Evolutionary conservation across 1,140 invertebrate genomes (phyloP).

Genomic region (Atta colombica): DNA sequence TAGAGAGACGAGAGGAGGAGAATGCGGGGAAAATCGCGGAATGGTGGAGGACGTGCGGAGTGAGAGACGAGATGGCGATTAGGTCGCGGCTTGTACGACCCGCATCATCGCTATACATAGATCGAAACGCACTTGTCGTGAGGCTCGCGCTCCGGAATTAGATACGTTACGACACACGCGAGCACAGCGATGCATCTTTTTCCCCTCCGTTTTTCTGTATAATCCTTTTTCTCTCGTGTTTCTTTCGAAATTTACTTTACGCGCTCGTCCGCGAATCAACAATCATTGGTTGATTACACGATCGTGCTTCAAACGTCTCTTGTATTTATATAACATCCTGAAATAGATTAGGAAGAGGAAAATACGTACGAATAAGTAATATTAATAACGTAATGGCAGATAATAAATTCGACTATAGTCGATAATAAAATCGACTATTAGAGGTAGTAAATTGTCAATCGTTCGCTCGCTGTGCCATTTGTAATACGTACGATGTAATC

Average conservation of each 20-base stretch:
- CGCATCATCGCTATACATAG: slow-evolving; percentile 68
- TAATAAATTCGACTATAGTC: too few species aligned
- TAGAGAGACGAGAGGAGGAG: neutral
- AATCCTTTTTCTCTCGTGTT: neutral
- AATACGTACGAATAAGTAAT: neutral
- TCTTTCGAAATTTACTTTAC: neutral
- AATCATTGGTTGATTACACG: neutral
- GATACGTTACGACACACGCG: slow-evolving; percentile 37
- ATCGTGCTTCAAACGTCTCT: neutral
- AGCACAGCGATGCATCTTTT: slow-evolving; percentile 16
- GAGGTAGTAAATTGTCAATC: neutral
- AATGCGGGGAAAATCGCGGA: slow-evolving; percentile 25
- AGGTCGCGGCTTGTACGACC: slow-evolving; percentile 46
- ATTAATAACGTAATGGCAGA: neutral
- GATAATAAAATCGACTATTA: neutral
- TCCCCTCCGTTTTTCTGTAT: neutral
- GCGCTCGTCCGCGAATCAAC: neutral
- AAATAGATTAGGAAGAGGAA: neutral
- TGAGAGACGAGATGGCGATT: slow-evolving; percentile 28
- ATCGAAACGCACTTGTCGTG: slow-evolving; percentile 48
- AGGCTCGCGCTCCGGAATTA: slow-evolving; percentile 50
- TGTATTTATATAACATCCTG: neutral
- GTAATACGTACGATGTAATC: neutral
- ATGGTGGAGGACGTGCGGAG: neutral
- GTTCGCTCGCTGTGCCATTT: neutral